Conservation (phyloP, 2,888 invertebrate species). For the Adelphocoris suturalis region DNA sequence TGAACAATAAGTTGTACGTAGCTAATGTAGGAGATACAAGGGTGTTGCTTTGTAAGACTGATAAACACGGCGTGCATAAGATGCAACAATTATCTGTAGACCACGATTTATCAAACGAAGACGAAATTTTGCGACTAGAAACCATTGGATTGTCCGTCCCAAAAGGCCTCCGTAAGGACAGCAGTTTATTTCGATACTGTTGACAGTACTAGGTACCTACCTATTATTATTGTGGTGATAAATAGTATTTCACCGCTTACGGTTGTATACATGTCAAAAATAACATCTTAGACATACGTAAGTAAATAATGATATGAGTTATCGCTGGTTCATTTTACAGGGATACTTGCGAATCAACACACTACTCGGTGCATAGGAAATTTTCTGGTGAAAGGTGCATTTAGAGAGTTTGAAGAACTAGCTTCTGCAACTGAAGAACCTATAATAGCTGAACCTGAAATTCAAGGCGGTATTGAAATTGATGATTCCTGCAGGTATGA, state of each 20-base stretch:
- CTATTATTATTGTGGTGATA: not conserved
- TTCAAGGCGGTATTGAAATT: slow-evolving; percentile 88
- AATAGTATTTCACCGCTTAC: not conserved
- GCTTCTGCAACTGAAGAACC: slow-evolving; percentile 86
- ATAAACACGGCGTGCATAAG: slow-evolving; percentile 86
- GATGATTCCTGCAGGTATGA: slow-evolving; percentile 86
- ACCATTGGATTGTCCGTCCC: slow-evolving; percentile 87
- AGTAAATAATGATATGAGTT: not conserved
- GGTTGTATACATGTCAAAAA: not conserved
- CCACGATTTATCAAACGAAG: slow-evolving; percentile 91
- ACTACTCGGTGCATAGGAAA: slow-evolving; percentile 93
- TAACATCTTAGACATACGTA: not conserved
- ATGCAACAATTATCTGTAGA: slow-evolving; percentile 91
- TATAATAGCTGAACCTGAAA: slow-evolving; percentile 90
- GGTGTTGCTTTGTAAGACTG: slow-evolving; percentile 89
- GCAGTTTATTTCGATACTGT: not conserved
- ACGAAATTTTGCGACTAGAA: slow-evolving; percentile 88
- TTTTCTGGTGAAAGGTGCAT: slow-evolving; percentile 91
- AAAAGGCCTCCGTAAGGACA: slow-evolving; percentile 83
- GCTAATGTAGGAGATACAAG: slow-evolving; percentile 92
- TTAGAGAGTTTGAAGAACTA: slow-evolving; percentile 89
- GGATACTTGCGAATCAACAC: slow-evolving; percentile 86
- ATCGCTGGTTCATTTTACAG: not conserved
- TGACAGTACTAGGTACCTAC: not conserved
- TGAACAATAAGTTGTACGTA: slow-evolving; percentile 88